Percentiles rank a stretch among this genome's conserved stretches.
Evolutionary conservation across 2,888 invertebrate genomes (phyloP).

Genomic region (Pristionchus arcanus): DNA sequence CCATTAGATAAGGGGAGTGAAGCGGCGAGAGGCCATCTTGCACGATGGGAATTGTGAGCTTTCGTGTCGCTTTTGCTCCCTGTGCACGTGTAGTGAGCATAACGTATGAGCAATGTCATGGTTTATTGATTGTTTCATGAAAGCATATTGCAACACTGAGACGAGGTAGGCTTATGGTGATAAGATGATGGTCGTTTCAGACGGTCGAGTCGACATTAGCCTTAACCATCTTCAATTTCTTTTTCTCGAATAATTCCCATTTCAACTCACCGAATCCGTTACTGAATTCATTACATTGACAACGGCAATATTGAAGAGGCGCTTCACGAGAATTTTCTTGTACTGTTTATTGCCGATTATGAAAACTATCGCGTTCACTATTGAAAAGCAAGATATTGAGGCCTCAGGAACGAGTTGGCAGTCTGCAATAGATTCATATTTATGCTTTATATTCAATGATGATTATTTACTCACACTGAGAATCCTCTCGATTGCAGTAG

Average conservation of each 20-base stretch:
- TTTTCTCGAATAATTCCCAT: background rate
- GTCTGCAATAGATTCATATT: background rate
- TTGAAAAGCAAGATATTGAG: background rate
- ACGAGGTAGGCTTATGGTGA: no score
- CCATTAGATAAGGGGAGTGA: no score
- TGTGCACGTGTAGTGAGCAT: no score
- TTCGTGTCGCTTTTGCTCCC: no score
- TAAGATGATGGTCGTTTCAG: background rate
- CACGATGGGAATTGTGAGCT: no score
- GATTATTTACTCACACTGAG: background rate
- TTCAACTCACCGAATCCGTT: background rate
- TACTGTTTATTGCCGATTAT: conserved; percentile 19
- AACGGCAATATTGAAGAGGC: conserved; percentile 18
- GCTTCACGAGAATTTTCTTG: conserved; percentile 19
- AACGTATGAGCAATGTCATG: no score
- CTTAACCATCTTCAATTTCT: background rate
- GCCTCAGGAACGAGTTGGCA: background rate
- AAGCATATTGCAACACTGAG: no score
- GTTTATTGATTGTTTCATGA: no score
- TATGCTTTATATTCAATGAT: background rate
- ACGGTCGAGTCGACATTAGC: background rate
- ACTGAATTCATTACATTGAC: background rate
- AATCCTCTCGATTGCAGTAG: background rate
- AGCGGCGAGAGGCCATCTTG: no score
- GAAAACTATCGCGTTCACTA: background rate